A percentile compares a stretch with the other conserved stretches of the same genome.
phyloP scores from a whole-genome alignment of 1,140 invertebrate species.

The Orius laevigatus region DNA sequence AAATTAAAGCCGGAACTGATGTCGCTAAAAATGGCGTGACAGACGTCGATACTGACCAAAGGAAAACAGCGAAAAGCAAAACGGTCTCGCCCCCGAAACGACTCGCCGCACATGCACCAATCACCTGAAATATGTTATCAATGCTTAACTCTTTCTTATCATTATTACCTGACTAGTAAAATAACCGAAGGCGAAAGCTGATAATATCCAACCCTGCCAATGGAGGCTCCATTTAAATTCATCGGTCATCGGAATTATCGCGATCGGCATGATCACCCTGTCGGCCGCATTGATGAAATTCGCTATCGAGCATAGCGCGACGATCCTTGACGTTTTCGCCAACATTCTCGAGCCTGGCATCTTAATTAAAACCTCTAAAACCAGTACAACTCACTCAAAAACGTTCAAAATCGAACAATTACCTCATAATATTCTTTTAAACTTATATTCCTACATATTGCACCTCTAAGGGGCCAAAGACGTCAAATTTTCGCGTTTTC shows the following conservation, averaged over 20 bases:
- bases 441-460: background rate
- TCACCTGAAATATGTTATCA: slow-evolving; percentile 31
- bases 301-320: slow-evolving; percentile 52
- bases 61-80: slow-evolving; percentile 48
- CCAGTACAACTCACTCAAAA: background rate
- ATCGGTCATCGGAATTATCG: slow-evolving; percentile 59
- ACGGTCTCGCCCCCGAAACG: slow-evolving; percentile 56
- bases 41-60: slow-evolving; percentile 61
- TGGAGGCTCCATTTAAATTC: slow-evolving; percentile 56
- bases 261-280: slow-evolving; percentile 64
- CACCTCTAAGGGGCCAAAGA: background rate
- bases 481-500: background rate
- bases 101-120: slow-evolving; percentile 52
- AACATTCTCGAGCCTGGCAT: slow-evolving; percentile 26
- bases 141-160: slow-evolving; percentile 11
- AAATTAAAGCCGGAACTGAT: slow-evolving; percentile 42
- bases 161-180: slow-evolving; percentile 55
- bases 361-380: background rate
- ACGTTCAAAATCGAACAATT: too few relatives aligned
- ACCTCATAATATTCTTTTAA: too few relatives aligned
- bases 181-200: slow-evolving; percentile 63
- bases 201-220: slow-evolving; percentile 61
- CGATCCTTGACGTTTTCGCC: slow-evolving; percentile 38
- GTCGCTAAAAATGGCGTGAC: slow-evolving; percentile 51
- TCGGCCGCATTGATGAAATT: slow-evolving; percentile 71